Evolutionary conservation across 2,113 vertebrate genomes (phyloP), one percentile per base, ranked within the genome.

Genomic region (Todiramphus saurophagus): DNA sequence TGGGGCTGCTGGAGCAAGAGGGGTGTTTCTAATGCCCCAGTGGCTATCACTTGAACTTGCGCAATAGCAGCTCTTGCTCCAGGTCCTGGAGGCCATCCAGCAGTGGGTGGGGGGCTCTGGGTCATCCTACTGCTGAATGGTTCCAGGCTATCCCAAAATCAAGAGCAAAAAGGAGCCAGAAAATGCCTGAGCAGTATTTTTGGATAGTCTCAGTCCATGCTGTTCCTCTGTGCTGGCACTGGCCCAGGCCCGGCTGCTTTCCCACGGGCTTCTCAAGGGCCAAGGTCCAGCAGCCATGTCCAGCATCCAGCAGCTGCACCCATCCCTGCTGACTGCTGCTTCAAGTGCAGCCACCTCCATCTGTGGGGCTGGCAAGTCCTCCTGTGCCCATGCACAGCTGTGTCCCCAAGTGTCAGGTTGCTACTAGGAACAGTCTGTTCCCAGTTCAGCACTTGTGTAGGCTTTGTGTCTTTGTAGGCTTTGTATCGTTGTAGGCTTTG

Each of bases 61-160:
- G 37, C 60, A 95, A 83, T 11, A 73, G 55, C 50, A 63, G 19
- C 16, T 82, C 39, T 79, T 90, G 46, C 58, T 79, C 18, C 58
- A 46, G 69, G 19, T 19, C 66, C 66, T 72, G 39, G 78, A 78
- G 58, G 35, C 2, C 1, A 0, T 10, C n/a, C 70, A 76, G 60
- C 19, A 55, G 39, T 0, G 0, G 14, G 13, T 1, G 1, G 37
- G 50, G 43, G 30, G 9, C 31, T 72, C 53, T 9, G 3, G 58
- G 58, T 18, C 3, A 0, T 69, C 33, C 9, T 20, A 13, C 33
- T 60, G n/a, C 37, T 60, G 4, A 1, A 2, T 1, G 0, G 66
- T 88, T 87, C 72, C 39, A 59, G 46, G 35, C 10, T 10, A 1
- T 18, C 30, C 28, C 3, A 0, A 39, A 0, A 0, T 30, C 30